Percentiles rank a stretch among this genome's conserved stretches.
phyloP scores from a whole-genome alignment of 1,140 invertebrate genomes.

The Ceratosolen solmsi region DNA sequence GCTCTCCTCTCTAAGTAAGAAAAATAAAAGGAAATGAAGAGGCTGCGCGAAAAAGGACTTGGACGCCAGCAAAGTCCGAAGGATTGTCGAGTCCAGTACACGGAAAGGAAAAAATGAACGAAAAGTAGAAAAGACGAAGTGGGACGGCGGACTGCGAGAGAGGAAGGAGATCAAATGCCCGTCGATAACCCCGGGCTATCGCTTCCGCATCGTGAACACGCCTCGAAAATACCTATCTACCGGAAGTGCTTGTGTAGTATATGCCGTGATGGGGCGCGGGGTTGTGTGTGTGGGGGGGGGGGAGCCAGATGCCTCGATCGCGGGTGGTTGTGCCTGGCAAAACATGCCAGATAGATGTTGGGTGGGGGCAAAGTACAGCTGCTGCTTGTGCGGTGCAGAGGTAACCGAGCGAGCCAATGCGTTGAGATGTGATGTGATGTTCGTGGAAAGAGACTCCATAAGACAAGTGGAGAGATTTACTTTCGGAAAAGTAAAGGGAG shows the following conservation, averaged over 20 bases:
- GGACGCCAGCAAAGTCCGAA: slow-evolving; percentile 32
- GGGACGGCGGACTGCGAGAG: background rate
- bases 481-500: slow-evolving; percentile 13
- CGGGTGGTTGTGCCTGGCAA: slow-evolving; percentile 15
- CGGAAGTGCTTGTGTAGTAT: slow-evolving; percentile 51
- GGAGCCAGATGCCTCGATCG: slow-evolving; percentile 45
- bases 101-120: slow-evolving; percentile 14
- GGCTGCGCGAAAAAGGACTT: background rate
- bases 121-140: background rate
- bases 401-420: slow-evolving; percentile 36
- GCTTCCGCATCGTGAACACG: slow-evolving; percentile 54
- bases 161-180: slow-evolving; percentile 29
- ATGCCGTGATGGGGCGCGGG: background rate
- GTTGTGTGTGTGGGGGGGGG: background rate
- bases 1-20: background rate
- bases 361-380: background rate
- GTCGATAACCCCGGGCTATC: slow-evolving; percentile 48
- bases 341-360: slow-evolving; percentile 43
- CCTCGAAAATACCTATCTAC: slow-evolving; percentile 54
- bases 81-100: slow-evolving; percentile 36
- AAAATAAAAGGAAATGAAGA: slow-evolving; percentile 43
- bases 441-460: background rate
- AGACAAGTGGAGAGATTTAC: slow-evolving; percentile 22
- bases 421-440: slow-evolving; percentile 3
- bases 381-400: slow-evolving; percentile 13